These are phyloP conservation scores for Cyphomyrus discorhynchus DNA, from an alignment of 2,113 vertebrate genomes.

Conservation along the genomic window DNA sequence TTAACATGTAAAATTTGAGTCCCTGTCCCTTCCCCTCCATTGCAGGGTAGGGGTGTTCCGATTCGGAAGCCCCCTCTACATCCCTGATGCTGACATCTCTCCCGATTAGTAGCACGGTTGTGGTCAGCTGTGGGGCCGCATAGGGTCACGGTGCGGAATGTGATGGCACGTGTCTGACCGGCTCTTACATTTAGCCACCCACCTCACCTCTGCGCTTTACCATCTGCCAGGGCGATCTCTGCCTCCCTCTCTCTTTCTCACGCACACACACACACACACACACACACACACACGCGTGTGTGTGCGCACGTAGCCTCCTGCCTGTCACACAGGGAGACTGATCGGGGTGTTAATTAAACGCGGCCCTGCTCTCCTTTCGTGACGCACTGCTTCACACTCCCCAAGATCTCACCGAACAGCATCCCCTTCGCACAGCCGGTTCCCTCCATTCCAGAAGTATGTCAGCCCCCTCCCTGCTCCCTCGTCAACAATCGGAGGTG, in stretches of 20 bases:
- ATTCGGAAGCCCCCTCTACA: neutral
- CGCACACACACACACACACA: neutral
- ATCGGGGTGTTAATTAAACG: conserved; percentile 19
- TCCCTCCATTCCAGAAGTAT: neutral
- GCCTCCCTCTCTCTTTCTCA: too few species aligned
- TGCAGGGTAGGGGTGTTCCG: neutral
- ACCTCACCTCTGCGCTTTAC: neutral
- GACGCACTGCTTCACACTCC: conserved; percentile 9
- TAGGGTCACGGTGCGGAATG: neutral
- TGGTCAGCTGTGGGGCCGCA: too few species aligned
- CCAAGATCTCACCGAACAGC: neutral
- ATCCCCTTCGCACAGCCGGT: neutral
- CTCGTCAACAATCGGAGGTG: neutral
- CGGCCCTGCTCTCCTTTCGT: conserved; percentile 3
- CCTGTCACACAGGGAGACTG: conserved; percentile 1
- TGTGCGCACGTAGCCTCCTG: neutral
- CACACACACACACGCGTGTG: neutral
- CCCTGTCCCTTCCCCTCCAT: neutral
- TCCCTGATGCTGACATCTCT: conserved; percentile 9
- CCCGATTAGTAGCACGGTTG: conserved; percentile 9
- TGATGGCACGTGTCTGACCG: conserved; percentile 5
- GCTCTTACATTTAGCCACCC: neutral
- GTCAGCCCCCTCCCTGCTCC: neutral
- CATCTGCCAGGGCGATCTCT: neutral
- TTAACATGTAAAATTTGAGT: neutral